Evolutionary conservation across 2,113 vertebrate species (phyloP).

Genomic region (Clupea harengus): DNA sequence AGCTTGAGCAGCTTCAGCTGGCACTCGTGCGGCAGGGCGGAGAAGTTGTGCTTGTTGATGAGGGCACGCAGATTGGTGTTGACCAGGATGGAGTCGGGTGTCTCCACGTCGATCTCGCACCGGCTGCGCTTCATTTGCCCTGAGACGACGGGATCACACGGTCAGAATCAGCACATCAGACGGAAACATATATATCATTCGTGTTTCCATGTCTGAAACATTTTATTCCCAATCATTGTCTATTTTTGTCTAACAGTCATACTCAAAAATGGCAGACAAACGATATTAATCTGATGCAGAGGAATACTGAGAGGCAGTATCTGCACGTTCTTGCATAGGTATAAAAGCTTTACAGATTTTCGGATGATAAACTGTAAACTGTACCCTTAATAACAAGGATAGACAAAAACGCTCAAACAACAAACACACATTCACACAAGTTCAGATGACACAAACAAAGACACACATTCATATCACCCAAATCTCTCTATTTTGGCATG

Average conservation of each 20-base stretch:
- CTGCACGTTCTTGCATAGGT: too few relatives aligned
- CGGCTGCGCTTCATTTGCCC: conserved; percentile 89
- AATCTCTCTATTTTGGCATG: background rate
- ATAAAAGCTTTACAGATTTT: too few relatives aligned
- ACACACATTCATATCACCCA: too few relatives aligned
- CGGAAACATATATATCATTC: background rate
- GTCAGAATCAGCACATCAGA: background rate
- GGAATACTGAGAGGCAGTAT: background rate
- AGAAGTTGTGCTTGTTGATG: conserved; percentile 97
- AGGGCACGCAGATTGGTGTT: conserved; percentile 95
- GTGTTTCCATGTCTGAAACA: too few relatives aligned
- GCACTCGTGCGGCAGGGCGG: conserved; percentile 80
- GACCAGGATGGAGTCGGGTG: conserved; percentile 95
- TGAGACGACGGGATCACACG: conserved; percentile 52
- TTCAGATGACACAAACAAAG: too few relatives aligned
- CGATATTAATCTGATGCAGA: background rate
- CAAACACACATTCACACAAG: too few relatives aligned
- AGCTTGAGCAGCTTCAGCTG: conserved; percentile 89
- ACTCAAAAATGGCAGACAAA: too few relatives aligned
- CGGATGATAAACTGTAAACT: too few relatives aligned
- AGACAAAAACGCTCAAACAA: background rate
- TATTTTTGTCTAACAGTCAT: too few relatives aligned
- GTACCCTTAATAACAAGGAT: background rate
- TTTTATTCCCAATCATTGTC: background rate
- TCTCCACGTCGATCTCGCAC: conserved; percentile 96